Conservation (phyloP, 2,888 invertebrate species). For the Metopia argyrocephala region DNA sequence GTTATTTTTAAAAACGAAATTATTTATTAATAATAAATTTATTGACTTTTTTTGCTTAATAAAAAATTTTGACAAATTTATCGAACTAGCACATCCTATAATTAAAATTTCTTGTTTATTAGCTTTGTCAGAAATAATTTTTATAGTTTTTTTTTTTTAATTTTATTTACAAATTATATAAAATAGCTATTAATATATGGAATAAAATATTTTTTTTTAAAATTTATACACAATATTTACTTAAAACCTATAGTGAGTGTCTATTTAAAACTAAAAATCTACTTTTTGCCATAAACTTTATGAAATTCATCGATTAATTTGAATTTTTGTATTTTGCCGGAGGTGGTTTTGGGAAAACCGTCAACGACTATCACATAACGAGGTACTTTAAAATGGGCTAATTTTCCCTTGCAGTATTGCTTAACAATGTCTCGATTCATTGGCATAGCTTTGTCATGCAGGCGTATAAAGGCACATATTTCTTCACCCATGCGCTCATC, state of each 20-base stretch:
- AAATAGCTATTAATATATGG: no score
- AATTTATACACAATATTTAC: not conserved
- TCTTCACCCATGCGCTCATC: slow-evolving; percentile 87
- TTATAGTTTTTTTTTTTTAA: no score
- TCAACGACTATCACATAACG: slow-evolving; percentile 83
- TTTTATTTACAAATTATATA: no score
- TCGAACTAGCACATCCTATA: no score
- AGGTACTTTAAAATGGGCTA: slow-evolving; percentile 90
- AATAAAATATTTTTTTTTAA: no score
- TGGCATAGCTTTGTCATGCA: slow-evolving; percentile 77
- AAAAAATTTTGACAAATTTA: no score
- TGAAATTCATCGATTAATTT: slow-evolving; percentile 78
- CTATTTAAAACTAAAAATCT: slow-evolving; percentile 8
- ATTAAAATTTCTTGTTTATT: no score
- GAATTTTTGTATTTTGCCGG: slow-evolving; percentile 89
- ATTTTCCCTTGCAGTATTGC: slow-evolving; percentile 83
- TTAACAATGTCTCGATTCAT: slow-evolving; percentile 81
- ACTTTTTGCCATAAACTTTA: not conserved
- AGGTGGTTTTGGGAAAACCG: slow-evolving; percentile 86
- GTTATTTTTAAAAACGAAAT: not conserved
- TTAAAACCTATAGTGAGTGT: not conserved
- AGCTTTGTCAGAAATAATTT: no score
- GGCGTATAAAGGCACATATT: slow-evolving; percentile 82
- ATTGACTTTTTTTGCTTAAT: not conserved
- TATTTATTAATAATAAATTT: not conserved